phyloP scores from a whole-genome alignment of 2,888 invertebrate species.

The Papilio protenor region DNA sequence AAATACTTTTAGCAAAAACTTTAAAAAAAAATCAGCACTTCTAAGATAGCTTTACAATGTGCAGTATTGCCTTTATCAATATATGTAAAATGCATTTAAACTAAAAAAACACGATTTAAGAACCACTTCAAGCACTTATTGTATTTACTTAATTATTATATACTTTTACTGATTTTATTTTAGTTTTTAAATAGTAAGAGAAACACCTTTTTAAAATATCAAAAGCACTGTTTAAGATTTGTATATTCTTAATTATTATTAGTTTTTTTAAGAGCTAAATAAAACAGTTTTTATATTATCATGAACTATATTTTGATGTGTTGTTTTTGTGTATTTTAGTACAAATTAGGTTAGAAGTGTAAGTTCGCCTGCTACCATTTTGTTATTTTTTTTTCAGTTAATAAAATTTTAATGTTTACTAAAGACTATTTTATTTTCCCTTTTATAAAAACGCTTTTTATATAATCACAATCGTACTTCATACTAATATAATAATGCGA shows the following conservation, averaged over 20 bases:
- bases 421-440: not conserved
- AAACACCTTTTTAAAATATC: not conserved
- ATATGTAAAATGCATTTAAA: not conserved
- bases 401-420: not conserved
- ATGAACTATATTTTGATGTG: not conserved
- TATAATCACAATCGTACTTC: no score
- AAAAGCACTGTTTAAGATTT: not conserved
- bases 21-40: not conserved
- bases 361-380: not conserved
- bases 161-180: not conserved
- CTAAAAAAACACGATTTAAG: not conserved
- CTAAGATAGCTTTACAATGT: not conserved
- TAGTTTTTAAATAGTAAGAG: not conserved
- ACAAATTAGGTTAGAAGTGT: not conserved
- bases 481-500: no score
- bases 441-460: not conserved
- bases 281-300: not conserved
- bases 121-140: not conserved
- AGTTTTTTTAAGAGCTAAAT: not conserved
- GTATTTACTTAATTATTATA: no score
- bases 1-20: not conserved
- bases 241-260: not conserved
- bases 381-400: not conserved
- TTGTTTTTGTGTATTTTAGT: slow-evolving; percentile 16
- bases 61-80: not conserved